Conservation (phyloP, 2,888 invertebrate species). For the Conomelus anceps region DNA sequence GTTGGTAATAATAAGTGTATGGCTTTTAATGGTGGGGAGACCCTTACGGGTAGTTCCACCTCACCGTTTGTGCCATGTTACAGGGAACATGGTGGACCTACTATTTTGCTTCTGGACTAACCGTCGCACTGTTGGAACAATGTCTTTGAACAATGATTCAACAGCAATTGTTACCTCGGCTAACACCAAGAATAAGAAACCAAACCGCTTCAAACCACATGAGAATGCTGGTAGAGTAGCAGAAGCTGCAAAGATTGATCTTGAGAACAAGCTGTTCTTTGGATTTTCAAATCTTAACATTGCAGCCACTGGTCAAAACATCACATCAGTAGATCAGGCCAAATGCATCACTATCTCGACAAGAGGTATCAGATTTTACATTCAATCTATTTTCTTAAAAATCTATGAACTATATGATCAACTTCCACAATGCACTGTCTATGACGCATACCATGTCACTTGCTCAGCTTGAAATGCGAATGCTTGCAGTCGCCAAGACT, state of each 20-base stretch:
- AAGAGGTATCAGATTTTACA: not conserved
- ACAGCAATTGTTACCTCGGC: too few relatives aligned
- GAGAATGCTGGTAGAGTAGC: too few relatives aligned
- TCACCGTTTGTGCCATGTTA: too few relatives aligned
- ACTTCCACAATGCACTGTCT: not conserved
- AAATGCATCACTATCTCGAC: not conserved
- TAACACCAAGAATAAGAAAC: too few relatives aligned
- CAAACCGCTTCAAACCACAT: too few relatives aligned
- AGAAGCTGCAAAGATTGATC: slow-evolving; percentile 24
- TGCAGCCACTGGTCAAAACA: not conserved
- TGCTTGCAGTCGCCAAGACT: not conserved
- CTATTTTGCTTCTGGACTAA: too few relatives aligned
- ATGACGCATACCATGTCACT: not conserved
- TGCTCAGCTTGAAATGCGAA: not conserved
- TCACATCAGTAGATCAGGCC: not conserved
- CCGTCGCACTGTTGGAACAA: too few relatives aligned
- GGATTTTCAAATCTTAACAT: not conserved
- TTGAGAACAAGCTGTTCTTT: not conserved
- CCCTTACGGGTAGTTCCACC: too few relatives aligned
- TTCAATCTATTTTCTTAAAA: not conserved
- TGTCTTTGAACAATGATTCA: too few relatives aligned
- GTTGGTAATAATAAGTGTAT: too few relatives aligned
- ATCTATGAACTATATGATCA: not conserved
- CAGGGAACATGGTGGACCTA: too few relatives aligned
- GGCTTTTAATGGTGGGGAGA: too few relatives aligned